Percentiles rank a stretch among this genome's conserved stretches.
Conservation (phyloP, 30 jellyfish, hydroid and myxozoan genomes). For the Rhopilema esculentum region DNA sequence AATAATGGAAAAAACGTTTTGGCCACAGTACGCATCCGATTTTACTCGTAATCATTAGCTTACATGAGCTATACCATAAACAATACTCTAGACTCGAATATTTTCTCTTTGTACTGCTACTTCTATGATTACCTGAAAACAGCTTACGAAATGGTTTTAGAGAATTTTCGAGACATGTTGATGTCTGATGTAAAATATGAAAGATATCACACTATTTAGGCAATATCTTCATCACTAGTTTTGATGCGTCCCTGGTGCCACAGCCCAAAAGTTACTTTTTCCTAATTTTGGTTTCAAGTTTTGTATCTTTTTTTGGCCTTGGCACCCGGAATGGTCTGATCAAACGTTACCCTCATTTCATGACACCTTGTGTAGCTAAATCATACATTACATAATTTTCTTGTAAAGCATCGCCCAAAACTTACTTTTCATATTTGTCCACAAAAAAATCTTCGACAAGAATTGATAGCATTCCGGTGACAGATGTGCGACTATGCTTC, state of each 20-base stretch:
- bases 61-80: background rate
- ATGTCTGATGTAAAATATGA: background rate
- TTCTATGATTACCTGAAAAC: background rate
- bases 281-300: background rate
- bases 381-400: background rate
- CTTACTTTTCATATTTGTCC: constrained; percentile 43
- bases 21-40: background rate
- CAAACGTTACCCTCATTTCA: constrained; percentile 4
- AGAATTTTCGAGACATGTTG: background rate
- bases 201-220: background rate
- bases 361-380: constrained; percentile 5
- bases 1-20: background rate
- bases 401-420: background rate
- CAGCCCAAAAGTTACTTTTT: background rate
- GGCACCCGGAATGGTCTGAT: constrained; percentile 1
- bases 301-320: background rate
- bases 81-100: background rate
- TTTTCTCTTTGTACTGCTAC: background rate
- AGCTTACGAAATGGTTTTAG: background rate
- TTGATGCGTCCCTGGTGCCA: background rate
- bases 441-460: constrained; percentile 38
- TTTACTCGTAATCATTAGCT: background rate
- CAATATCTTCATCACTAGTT: background rate
- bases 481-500: constrained; percentile 34
- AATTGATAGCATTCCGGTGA: constrained; percentile 42